These are phyloP conservation scores for Listrodromus nycthemerus DNA, from an alignment of 2,888 invertebrate species.

Conservation along the genomic window DNA sequence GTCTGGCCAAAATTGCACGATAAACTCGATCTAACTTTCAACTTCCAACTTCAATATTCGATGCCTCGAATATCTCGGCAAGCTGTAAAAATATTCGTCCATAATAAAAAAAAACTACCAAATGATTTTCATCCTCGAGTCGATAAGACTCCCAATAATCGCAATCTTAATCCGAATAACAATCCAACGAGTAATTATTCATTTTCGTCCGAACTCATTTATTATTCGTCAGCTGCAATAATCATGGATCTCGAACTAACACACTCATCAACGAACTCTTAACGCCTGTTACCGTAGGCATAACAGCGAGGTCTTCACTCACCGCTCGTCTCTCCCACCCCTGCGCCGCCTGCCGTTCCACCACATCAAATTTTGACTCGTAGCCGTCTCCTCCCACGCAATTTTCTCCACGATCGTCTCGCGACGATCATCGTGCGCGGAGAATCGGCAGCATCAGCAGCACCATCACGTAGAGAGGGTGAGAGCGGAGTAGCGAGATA, in stretches of 20 bases:
- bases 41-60: slow-evolving; percentile 38
- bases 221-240: slow-evolving; percentile 15
- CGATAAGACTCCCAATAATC: neutral
- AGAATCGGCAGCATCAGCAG: neutral
- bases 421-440: slow-evolving; percentile 31
- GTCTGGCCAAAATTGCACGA: slow-evolving; percentile 76
- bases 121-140: neutral
- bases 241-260: slow-evolving; percentile 7
- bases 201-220: neutral
- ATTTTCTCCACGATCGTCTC: slow-evolving; percentile 41
- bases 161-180: neutral
- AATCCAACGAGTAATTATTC: neutral
- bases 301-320: neutral
- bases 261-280: slow-evolving; percentile 2
- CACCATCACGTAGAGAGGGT: no score
- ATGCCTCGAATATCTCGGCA: slow-evolving; percentile 9
- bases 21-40: slow-evolving; percentile 74
- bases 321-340: neutral
- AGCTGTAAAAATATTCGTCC: neutral
- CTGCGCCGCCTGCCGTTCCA: neutral
- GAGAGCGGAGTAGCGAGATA: slow-evolving; percentile 7
- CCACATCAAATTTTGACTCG: slow-evolving; percentile 3
- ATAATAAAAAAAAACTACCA: neutral
- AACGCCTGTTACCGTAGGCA: neutral
- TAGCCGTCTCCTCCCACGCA: slow-evolving; percentile 43